Base-by-base conservation (phyloP, 2,797 vertebrate genomes). In the Tiaroga cobitis region DNA sequence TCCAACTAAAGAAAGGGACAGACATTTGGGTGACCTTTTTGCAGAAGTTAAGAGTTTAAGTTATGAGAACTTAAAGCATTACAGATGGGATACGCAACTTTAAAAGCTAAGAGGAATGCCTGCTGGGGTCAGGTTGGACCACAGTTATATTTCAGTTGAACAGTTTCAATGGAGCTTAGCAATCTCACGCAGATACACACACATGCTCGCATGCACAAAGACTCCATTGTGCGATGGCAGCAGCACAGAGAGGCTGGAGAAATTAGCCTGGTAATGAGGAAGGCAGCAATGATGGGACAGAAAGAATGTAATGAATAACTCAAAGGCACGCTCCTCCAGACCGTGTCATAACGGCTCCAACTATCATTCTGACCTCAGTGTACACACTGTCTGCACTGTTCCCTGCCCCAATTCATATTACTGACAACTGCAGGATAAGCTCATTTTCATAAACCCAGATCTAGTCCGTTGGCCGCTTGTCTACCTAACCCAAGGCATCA, bases 191-290 rank as follows among this genome's bases (percentile, higher is more conserved):
- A 69, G 24, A 76, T 51, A 84, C n/a, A 69, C 83, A 83, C 80
- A 65, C 81, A 78, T n/a, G 70, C 37, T 34, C 8, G 65, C 67
- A 49, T 19, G 75, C 85, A 56, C 77, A 81, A 74, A 85, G 56
- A 69, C 80, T 70, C 76, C 51, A 82, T 87, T 89, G 88, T 94
- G 90, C 88, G 87, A 32, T 54, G 11, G 80, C 79, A 41, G 46
- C 85, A 77, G 51, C 49, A 72, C 84, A 81, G 91, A 90, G 92
- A 93, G 90, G 86, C 88, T 88, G 87, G 89, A 86, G 92, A 91
- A 92, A 90, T 86, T 88, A 93, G 93, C 93, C 80, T 75, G 88
- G 75, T 83, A 86, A 83, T 84, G 87, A 89, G 85, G 77, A 84
- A 70, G 73, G 81, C 61, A 46, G 78, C 85, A 82, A 70, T 70